Evolutionary conservation across 2,888 invertebrate species (phyloP).

Genomic region (Physocephala rufipes): DNA sequence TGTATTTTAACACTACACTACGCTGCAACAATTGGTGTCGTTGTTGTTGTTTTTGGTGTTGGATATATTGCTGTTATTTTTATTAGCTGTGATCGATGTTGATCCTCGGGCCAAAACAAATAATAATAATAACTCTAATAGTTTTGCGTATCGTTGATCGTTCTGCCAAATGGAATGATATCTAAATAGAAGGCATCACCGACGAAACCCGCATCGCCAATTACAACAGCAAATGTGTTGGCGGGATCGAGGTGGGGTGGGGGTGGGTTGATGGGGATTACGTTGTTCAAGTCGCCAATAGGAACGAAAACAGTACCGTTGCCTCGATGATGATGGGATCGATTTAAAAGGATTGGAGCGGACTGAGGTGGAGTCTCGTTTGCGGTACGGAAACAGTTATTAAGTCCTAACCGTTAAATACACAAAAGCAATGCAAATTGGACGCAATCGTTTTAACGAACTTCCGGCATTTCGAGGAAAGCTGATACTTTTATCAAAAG

Average conservation of each 20-base stretch:
- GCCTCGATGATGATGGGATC: too few relatives aligned
- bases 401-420: too few relatives aligned
- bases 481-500: too few relatives aligned
- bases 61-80: neutral
- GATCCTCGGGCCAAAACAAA: conserved; percentile 34
- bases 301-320: too few relatives aligned
- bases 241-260: neutral
- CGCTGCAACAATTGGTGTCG: conserved; percentile 1
- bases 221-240: neutral
- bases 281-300: too few relatives aligned
- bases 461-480: too few relatives aligned
- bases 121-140: conserved; percentile 32
- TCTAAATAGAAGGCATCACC: conserved; percentile 26
- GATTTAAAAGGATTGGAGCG: too few relatives aligned
- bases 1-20: neutral
- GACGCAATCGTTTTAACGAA: too few relatives aligned
- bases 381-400: too few relatives aligned
- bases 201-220: neutral
- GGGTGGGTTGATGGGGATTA: neutral
- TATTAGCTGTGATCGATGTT: conserved; percentile 25
- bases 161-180: conserved; percentile 31
- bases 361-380: too few relatives aligned
- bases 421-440: too few relatives aligned
- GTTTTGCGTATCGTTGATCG: conserved; percentile 11
- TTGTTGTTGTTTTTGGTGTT: conserved; percentile 7